Conservation (phyloP, 2,797 vertebrate species). For the Oryzias sinensis region DNA sequence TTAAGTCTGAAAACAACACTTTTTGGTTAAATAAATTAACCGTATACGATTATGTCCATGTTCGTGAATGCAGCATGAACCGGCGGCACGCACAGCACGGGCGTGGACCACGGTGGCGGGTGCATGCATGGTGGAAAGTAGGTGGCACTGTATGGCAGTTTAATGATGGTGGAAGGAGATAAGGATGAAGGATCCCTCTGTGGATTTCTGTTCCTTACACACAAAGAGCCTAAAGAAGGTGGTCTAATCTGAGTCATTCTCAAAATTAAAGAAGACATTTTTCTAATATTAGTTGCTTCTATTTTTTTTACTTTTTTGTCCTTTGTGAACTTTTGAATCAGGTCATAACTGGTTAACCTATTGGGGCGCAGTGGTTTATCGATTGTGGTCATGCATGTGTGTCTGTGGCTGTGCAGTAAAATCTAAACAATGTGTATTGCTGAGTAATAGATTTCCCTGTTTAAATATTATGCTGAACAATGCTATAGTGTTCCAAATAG, state of each 20-base stretch:
- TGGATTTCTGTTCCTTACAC: slow-evolving; percentile 10
- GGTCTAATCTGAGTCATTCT: slow-evolving; percentile 8
- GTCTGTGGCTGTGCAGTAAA: neutral
- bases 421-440: neutral
- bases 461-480: neutral
- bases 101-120: slow-evolving; percentile 66
- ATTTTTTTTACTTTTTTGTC: slow-evolving; percentile 6
- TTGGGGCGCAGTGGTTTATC: slow-evolving; percentile 28
- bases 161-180: slow-evolving; percentile 67
- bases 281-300: neutral
- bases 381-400: slow-evolving; percentile 12
- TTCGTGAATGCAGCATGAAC: slow-evolving; percentile 26
- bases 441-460: too few relatives aligned
- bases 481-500: too few relatives aligned
- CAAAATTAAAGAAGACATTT: too few relatives aligned
- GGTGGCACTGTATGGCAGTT: slow-evolving; percentile 49
- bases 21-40: neutral
- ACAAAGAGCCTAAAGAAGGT: slow-evolving; percentile 18
- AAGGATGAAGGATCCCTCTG: slow-evolving; percentile 32
- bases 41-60: accelerated
- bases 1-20: neutral
- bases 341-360: slow-evolving; percentile 5
- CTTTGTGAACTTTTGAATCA: slow-evolving; percentile 13
- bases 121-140: slow-evolving; percentile 62
- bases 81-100: slow-evolving; percentile 51